phyloP scores from a whole-genome alignment of 2,113 vertebrate genomes.

The Pogona vitticeps region DNA sequence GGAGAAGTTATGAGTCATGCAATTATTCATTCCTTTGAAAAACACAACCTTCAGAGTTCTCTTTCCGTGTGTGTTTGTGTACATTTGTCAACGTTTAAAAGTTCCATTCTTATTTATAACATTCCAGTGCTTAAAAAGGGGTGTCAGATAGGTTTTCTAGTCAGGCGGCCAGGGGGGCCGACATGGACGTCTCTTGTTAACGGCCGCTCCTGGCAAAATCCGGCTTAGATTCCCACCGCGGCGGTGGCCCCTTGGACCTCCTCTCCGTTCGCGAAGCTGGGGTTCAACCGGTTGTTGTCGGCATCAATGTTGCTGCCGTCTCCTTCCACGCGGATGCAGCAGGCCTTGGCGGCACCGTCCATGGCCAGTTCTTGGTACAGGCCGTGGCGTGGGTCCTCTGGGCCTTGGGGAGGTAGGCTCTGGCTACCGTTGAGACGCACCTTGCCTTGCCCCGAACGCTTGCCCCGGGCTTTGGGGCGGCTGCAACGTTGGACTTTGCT shows the following conservation, averaged over 20 bases:
- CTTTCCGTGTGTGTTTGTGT: too few species aligned
- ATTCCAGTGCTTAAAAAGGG: too few species aligned
- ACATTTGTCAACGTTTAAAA: too few species aligned
- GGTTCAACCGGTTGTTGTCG: conserved; percentile 62
- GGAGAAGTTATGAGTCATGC: too few species aligned
- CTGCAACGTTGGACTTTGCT: conserved; percentile 78
- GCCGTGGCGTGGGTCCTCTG: neutral
- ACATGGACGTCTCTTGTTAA: too few species aligned
- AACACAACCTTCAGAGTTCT: too few species aligned
- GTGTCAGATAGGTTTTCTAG: neutral
- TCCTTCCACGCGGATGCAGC: conserved; percentile 56
- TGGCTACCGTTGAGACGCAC: conserved; percentile 62
- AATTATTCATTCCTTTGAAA: too few species aligned
- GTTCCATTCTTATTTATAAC: too few species aligned
- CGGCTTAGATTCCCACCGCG: neutral
- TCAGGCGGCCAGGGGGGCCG: neutral
- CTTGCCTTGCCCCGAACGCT: conserved; percentile 51
- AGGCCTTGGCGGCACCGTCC: conserved; percentile 25
- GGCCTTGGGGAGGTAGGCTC: neutral
- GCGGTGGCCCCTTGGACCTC: neutral
- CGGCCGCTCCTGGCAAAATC: neutral
- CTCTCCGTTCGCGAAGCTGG: fast-evolving
- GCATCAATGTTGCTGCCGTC: neutral
- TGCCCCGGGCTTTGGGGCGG: too few species aligned
- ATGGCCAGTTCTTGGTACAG: neutral